Evolutionary conservation across 2,888 invertebrate genomes (phyloP).

Genomic region (Steinernema carpocapsae): DNA sequence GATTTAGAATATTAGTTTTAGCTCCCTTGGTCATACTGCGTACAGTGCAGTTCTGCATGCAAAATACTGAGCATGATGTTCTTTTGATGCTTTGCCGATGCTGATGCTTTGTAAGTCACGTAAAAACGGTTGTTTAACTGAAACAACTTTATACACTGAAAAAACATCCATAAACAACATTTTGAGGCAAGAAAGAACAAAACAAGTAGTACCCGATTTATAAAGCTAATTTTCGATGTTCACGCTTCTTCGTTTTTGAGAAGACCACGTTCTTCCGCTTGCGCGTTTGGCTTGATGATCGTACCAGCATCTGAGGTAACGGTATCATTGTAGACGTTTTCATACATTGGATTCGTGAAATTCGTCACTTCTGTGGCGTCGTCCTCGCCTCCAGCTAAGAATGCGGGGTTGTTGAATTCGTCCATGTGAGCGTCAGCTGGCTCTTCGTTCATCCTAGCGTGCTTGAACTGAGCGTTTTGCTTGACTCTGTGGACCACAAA

Average conservation of each 20-base stretch:
- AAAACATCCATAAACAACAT: neutral
- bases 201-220: constrained; percentile 27
- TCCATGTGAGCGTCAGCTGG: constrained; percentile 43
- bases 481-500: constrained; percentile 21
- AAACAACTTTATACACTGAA: neutral
- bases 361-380: constrained; percentile 46
- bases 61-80: too few relatives aligned
- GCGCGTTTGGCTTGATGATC: constrained; percentile 37
- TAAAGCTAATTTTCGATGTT: constrained; percentile 7
- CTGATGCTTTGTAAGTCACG: too few relatives aligned
- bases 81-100: too few relatives aligned
- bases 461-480: constrained; percentile 44
- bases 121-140: too few relatives aligned
- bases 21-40: too few relatives aligned
- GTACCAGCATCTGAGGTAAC: constrained; percentile 42
- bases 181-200: constrained; percentile 35
- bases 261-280: constrained; percentile 17
- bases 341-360: constrained; percentile 56
- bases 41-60: too few relatives aligned
- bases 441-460: constrained; percentile 44
- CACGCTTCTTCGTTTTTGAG: constrained; percentile 28
- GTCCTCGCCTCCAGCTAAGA: constrained; percentile 49
- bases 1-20: too few relatives aligned
- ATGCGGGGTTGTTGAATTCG: constrained; percentile 50
- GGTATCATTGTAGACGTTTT: constrained; percentile 54